Evolutionary conservation across 2,797 vertebrate species (phyloP), one percentile per base, ranked within the genome.

Genomic region (Aeoliscus strigatus): DNA sequence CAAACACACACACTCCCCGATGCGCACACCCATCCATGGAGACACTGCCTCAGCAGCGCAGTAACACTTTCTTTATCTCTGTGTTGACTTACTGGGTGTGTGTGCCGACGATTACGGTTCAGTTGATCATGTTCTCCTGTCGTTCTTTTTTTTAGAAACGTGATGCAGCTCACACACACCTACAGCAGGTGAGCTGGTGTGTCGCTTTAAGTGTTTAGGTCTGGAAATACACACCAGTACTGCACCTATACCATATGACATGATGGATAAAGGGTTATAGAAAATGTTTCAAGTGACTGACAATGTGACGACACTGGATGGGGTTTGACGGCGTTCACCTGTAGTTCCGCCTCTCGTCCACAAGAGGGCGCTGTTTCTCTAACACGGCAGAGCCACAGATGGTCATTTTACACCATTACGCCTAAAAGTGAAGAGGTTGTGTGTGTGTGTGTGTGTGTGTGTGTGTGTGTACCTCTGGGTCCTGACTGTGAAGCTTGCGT

Each of bases 271-370:
- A 32, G 17, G 1, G 56, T 38, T 52, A 6, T 56, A 63, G 59
- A 33, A 23, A 39, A 30, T 51, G 25, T n/a, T n/a, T n/a, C 33
- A 44, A 48, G 54, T 29, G 40, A 34, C 37, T 48, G 38, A 30
- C 54, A 57, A 39, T 6, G 32, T 34, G 55, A 63, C 41, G 0
- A 41, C 56, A 37, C 35, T 61, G 50, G 66, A 63, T 70, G 60
- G 57, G 46, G 17, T 48, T 41, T 31, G 61, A 62, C 31, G 18
- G 45, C 52, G 47, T 64, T 60, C n/a, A 48, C 10, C 3, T 81
- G 82, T 68, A 81, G 60, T 62, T 83, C 44, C 44, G 60, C 39
- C 30, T 62, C 50, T 18, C 66, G 55, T 61, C 81, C 87, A 81
- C 70, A 35, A 0, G 80, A 39, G 69, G 82, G 79, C 36, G 51